These are phyloP conservation scores for Henricia sp. DNA, from an alignment of 53 echinoderm and acorn worm genomes.

Conservation along the genomic window DNA sequence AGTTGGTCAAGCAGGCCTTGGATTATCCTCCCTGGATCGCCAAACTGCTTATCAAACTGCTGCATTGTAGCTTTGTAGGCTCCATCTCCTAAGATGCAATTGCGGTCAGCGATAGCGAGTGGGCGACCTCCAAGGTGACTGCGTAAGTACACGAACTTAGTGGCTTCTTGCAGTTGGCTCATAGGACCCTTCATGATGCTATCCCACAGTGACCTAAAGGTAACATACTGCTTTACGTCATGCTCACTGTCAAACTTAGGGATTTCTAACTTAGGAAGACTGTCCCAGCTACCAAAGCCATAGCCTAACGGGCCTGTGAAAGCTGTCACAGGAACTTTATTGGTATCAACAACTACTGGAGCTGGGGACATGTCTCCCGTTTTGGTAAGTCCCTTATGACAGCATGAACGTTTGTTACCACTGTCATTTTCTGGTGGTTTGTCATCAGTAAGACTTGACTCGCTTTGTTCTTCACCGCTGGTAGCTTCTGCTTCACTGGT, in stretches of 20 bases:
- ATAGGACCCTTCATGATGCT: constrained; percentile 13
- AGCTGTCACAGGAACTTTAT: background rate
- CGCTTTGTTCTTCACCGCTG: no score
- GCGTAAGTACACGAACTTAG: constrained; percentile 5
- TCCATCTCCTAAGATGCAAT: constrained; percentile 6
- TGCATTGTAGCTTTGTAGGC: constrained; percentile 7
- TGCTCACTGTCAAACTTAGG: constrained; percentile 22
- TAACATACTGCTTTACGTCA: constrained; percentile 18
- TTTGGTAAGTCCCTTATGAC: background rate
- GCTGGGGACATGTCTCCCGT: background rate
- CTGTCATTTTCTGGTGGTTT: background rate
- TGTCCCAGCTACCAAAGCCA: background rate
- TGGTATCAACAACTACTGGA: background rate
- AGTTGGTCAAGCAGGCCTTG: constrained; percentile 32
- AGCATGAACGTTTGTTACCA: background rate
- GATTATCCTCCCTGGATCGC: constrained; percentile 22
- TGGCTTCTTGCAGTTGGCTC: constrained; percentile 6
- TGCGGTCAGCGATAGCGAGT: constrained; percentile 7
- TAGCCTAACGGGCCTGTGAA: background rate
- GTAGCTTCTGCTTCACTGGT: background rate
- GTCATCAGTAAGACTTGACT: background rate
- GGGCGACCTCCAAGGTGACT: constrained; percentile 25
- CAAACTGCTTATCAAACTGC: constrained; percentile 30
- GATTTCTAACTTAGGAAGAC: constrained; percentile 7
- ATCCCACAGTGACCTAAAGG: constrained; percentile 22